Conservation (phyloP, 2,113 vertebrate species). For the Pluvialis apricaria region DNA sequence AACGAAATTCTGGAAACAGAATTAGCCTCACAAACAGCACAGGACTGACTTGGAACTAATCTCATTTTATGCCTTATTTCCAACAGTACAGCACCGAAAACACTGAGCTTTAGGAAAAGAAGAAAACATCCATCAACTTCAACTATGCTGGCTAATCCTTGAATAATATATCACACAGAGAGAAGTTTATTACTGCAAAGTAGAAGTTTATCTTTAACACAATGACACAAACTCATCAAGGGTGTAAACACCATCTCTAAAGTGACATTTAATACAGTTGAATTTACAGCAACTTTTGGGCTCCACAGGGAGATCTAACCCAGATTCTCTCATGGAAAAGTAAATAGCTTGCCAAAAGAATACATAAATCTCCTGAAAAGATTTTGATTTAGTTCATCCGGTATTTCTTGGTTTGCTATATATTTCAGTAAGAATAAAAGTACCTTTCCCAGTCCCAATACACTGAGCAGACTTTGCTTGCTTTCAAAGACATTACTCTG, state of each 20-base stretch:
- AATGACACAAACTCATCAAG: conserved; percentile 4
- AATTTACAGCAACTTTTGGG: neutral
- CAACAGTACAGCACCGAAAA: neutral
- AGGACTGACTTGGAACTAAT: neutral
- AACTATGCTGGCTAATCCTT: neutral
- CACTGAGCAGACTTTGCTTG: neutral
- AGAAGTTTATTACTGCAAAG: neutral
- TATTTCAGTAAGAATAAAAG: neutral
- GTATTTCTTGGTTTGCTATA: neutral
- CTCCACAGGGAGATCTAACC: neutral
- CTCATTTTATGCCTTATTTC: neutral
- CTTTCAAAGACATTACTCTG: neutral
- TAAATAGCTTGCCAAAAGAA: neutral
- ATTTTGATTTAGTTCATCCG: neutral
- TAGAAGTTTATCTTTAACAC: conserved; percentile 15
- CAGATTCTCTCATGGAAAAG: neutral
- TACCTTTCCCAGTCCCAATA: neutral
- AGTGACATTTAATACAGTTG: neutral
- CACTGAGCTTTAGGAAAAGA: neutral
- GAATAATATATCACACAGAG: neutral
- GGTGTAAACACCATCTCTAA: neutral
- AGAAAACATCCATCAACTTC: neutral
- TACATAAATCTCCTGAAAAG: conserved; percentile 2
- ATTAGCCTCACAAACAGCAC: neutral
- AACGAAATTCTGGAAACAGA: neutral